phyloP scores from a whole-genome alignment of 1,140 invertebrate species.

The Cepaea nemoralis region DNA sequence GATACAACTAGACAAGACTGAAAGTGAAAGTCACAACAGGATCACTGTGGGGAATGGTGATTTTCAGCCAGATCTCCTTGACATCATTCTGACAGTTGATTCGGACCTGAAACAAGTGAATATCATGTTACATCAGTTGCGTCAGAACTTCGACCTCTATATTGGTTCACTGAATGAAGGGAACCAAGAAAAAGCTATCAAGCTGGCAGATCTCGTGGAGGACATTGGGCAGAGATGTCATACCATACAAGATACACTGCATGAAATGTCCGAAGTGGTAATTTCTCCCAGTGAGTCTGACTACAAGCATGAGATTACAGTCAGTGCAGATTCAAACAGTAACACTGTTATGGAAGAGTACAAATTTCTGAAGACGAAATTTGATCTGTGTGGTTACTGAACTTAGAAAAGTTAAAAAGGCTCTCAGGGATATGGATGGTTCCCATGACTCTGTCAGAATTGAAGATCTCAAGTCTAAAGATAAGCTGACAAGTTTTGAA shows the following conservation, averaged over 20 bases:
- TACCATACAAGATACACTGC: constrained; percentile 55
- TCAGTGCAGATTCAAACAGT: constrained; percentile 39
- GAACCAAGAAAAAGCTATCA: constrained; percentile 40
- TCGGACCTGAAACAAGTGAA: constrained; percentile 61
- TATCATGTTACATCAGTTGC: constrained; percentile 49
- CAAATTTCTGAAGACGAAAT: constrained; percentile 53
- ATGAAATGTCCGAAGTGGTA: constrained; percentile 39
- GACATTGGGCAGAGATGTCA: constrained; percentile 57
- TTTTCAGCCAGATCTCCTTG: constrained; percentile 53
- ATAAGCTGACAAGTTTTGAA: constrained; percentile 50
- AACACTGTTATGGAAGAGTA: constrained; percentile 59
- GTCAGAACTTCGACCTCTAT: constrained; percentile 54
- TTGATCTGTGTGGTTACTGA: constrained; percentile 54
- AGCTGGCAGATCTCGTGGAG: constrained; percentile 54
- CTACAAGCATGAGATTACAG: constrained; percentile 46
- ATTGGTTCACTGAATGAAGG: constrained; percentile 48
- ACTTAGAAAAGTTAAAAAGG: constrained; percentile 55
- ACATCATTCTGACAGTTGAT: constrained; percentile 55
- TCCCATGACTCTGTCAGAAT: constrained; percentile 53
- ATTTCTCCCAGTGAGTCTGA: neutral
- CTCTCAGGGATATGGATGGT: constrained; percentile 47
- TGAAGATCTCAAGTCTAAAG: constrained; percentile 50
- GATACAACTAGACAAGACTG: constrained; percentile 7
- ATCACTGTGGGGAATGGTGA: constrained; percentile 30
- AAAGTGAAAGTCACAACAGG: neutral